phyloP scores from a whole-genome alignment of 2,888 invertebrate genomes.

The Volucella inanis region DNA sequence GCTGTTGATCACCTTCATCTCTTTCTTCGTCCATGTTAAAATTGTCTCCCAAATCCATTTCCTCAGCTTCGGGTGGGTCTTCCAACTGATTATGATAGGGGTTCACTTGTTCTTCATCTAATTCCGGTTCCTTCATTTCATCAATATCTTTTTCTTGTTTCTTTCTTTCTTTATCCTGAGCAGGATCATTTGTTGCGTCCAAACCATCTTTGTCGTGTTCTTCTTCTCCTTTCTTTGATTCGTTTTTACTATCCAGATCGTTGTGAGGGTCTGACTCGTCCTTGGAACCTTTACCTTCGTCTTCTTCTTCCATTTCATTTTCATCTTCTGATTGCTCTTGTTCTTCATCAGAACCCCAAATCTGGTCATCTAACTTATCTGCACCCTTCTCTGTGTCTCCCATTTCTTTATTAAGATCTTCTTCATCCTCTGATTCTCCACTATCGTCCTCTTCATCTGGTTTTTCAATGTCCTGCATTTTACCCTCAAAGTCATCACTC shows the following conservation, averaged over 20 bases:
- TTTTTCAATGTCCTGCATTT: slow-evolving; percentile 87
- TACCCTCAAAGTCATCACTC: slow-evolving; percentile 96
- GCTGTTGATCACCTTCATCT: slow-evolving; percentile 85
- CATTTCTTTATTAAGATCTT: slow-evolving; percentile 97
- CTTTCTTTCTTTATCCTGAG: slow-evolving; percentile 80
- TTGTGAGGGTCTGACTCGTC: slow-evolving; percentile 87
- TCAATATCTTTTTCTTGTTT: slow-evolving; percentile 89
- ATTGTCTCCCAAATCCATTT: slow-evolving; percentile 94
- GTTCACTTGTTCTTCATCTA: slow-evolving; percentile 91
- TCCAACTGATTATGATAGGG: slow-evolving; percentile 92
- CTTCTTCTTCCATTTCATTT: slow-evolving; percentile 85
- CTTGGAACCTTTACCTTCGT: slow-evolving; percentile 88
- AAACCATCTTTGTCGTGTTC: slow-evolving; percentile 84
- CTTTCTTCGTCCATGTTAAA: slow-evolving; percentile 90
- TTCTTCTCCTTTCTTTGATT: slow-evolving; percentile 85
- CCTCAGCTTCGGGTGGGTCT: slow-evolving; percentile 91
- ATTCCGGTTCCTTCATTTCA: slow-evolving; percentile 91
- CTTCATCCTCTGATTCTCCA: slow-evolving; percentile 88
- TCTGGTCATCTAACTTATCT: slow-evolving; percentile 91
- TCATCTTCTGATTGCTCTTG: slow-evolving; percentile 87
- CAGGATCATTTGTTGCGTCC: slow-evolving; percentile 81
- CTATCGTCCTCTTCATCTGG: slow-evolving; percentile 85
- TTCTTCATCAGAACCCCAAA: slow-evolving; percentile 94
- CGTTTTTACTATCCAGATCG: slow-evolving; percentile 83
- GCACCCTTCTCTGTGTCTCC: slow-evolving; percentile 95